These are phyloP conservation scores for Phenganax stokvisi DNA, from an alignment of 92 coral and sea anemone genomes.

Conservation along the genomic window DNA sequence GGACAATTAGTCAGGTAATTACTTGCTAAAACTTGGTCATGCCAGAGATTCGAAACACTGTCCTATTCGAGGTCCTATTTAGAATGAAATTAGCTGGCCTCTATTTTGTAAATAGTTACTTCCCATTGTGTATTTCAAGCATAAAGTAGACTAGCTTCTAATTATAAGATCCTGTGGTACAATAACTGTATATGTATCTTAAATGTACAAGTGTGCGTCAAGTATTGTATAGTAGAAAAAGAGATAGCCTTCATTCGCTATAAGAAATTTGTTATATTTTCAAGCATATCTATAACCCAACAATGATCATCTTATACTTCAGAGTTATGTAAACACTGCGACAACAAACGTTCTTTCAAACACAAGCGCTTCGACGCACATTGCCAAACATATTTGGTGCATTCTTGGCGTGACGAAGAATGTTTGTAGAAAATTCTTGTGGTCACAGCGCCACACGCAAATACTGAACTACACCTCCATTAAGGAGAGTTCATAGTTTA, in stretches of 20 bases:
- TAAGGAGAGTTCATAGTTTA: not conserved
- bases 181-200: too few species aligned
- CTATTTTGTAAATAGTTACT: too few species aligned
- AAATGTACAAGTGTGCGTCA: too few species aligned
- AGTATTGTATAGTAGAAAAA: too few species aligned
- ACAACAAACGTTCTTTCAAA: not conserved
- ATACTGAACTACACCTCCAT: not conserved
- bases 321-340: not conserved
- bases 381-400: not conserved
- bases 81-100: too few species aligned
- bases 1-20: not conserved
- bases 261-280: too few species aligned
- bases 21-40: not conserved
- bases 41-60: not conserved
- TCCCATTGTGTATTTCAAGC: too few species aligned
- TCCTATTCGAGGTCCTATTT: not conserved
- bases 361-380: too few species aligned
- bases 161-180: too few species aligned
- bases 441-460: not conserved
- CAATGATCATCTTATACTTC: not conserved
- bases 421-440: not conserved
- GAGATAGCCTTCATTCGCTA: too few species aligned
- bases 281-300: too few species aligned
- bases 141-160: too few species aligned
- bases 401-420: constrained; percentile 6